These are phyloP conservation scores for Furcifer pardalis DNA, from an alignment of 2,797 vertebrate genomes.

Conservation along the genomic window DNA sequence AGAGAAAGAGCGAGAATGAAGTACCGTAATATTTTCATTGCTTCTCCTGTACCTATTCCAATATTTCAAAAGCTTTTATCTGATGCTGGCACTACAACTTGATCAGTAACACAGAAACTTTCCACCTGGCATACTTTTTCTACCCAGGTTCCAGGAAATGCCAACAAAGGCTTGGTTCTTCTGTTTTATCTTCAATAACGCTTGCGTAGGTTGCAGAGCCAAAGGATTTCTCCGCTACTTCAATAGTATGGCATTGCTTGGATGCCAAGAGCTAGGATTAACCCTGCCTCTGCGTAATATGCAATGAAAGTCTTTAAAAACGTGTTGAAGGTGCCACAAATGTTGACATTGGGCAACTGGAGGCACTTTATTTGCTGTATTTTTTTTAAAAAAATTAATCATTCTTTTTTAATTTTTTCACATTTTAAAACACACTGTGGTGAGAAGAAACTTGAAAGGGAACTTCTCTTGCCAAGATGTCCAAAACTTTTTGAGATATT, in stretches of 20 bases:
- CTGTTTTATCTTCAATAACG: neutral
- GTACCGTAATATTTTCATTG: neutral
- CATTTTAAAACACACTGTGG: neutral
- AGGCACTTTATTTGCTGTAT: too few relatives aligned
- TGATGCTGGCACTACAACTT: conserved; percentile 16
- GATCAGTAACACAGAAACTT: conserved; percentile 64
- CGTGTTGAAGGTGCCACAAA: neutral
- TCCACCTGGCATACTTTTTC: conserved; percentile 47
- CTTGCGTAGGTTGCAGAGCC: neutral
- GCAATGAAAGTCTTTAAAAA: neutral
- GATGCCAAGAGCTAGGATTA: neutral
- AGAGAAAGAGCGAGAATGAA: neutral
- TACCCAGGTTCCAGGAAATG: neutral
- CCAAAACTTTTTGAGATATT: neutral
- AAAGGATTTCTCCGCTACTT: neutral
- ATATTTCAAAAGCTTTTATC: conserved; percentile 41
- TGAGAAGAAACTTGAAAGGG: neutral
- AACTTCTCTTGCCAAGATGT: neutral
- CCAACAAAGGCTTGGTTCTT: neutral
- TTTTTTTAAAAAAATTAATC: too few relatives aligned
- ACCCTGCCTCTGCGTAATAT: neutral
- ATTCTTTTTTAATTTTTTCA: neutral
- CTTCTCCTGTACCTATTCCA: neutral
- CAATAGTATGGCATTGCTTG: neutral
- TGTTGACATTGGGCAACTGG: too few relatives aligned